Percentiles rank a stretch among this genome's conserved stretches.
phyloP scores from a whole-genome alignment of 2,113 vertebrate genomes.

The Notechis scutatus region DNA sequence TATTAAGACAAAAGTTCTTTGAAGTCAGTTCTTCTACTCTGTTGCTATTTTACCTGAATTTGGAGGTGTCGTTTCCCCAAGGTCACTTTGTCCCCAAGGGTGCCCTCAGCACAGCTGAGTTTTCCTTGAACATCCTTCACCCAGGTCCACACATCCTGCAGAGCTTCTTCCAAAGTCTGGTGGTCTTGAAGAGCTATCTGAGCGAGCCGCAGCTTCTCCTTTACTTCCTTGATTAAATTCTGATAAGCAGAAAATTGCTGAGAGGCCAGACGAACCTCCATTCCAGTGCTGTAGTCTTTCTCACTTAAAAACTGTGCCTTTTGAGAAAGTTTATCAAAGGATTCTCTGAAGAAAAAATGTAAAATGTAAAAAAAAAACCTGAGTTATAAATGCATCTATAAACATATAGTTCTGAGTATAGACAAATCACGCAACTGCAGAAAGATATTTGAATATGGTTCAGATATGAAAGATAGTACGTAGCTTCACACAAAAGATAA shows the following conservation, averaged over 20 bases:
- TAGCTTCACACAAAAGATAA: background rate
- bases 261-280: constrained; percentile 73
- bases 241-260: constrained; percentile 84
- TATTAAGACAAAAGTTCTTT: background rate
- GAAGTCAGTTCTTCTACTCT: background rate
- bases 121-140: constrained; percentile 82
- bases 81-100: constrained; percentile 79
- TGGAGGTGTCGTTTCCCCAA: constrained; percentile 81
- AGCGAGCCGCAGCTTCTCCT: constrained; percentile 77
- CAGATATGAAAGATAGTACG: background rate
- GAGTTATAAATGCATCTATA: constrained; percentile 5
- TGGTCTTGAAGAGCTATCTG: constrained; percentile 89
- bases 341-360: constrained; percentile 73
- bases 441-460: background rate
- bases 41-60: constrained; percentile 80
- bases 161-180: constrained; percentile 84
- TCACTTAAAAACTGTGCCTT: constrained; percentile 82
- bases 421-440: background rate
- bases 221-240: constrained; percentile 77
- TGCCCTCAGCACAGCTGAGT: constrained; percentile 79
- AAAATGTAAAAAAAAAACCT: constrained; percentile 2
- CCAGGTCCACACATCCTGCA: constrained; percentile 85
- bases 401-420: background rate
- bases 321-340: constrained; percentile 84
- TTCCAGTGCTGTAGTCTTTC: constrained; percentile 76